Evolutionary conservation across 2,797 vertebrate genomes (phyloP).

Genomic region (Meriones psammophilus): DNA sequence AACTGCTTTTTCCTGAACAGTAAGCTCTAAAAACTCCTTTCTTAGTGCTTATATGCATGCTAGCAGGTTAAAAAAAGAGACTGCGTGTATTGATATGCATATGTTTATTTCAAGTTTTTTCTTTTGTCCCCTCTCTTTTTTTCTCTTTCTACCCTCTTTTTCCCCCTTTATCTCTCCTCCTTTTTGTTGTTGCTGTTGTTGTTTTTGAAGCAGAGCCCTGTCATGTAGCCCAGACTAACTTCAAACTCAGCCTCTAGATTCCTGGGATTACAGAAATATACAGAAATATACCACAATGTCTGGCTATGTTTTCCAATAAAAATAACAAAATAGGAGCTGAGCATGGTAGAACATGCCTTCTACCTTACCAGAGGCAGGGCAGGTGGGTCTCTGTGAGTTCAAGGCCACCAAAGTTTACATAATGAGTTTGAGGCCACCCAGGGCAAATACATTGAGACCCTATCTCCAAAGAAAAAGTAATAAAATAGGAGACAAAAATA

Average conservation of each 20-base stretch:
- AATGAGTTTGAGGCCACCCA: background rate
- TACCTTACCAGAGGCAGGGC: background rate
- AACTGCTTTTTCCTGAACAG: background rate
- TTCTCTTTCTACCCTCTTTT: background rate
- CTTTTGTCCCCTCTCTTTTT: background rate
- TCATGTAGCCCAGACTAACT: background rate
- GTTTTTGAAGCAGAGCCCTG: background rate
- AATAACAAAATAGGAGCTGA: background rate
- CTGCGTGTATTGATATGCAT: background rate
- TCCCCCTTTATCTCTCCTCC: background rate
- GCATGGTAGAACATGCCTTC: background rate
- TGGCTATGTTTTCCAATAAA: constrained; percentile 3
- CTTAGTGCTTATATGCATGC: background rate
- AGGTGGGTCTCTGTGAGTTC: background rate
- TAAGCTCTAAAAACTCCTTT: background rate
- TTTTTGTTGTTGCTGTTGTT: background rate
- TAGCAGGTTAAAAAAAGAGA: background rate
- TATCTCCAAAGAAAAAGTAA: background rate
- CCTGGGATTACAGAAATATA: background rate
- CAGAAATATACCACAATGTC: background rate
- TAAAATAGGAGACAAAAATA: background rate
- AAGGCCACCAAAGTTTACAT: background rate
- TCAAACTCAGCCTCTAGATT: background rate
- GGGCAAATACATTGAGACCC: background rate
- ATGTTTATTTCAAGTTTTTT: background rate